Evolutionary conservation across 2,888 invertebrate species (phyloP).

Genomic region (Axea sp.): DNA sequence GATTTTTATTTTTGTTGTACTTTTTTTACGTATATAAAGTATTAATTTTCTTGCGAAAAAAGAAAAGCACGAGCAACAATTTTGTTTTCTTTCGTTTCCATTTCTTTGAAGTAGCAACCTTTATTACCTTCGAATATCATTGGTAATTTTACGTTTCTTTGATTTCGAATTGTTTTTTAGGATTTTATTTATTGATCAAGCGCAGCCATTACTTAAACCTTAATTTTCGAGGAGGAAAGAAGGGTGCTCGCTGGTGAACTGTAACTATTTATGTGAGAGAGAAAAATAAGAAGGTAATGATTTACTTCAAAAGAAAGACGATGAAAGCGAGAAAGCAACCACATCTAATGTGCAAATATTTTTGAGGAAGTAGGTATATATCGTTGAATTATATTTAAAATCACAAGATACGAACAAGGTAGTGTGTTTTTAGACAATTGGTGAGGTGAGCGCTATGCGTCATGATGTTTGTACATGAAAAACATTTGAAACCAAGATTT

Average conservation of each 20-base stretch:
- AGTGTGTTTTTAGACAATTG: conserved; percentile 56
- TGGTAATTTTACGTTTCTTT: too few species aligned
- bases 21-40: conserved; percentile 34
- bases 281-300: conserved; percentile 37
- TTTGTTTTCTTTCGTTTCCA: conserved; percentile 30
- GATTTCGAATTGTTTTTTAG: too few species aligned
- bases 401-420: conserved; percentile 46
- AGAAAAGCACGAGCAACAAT: conserved; percentile 8
- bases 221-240: conserved; percentile 37
- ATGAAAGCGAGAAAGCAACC: conserved; percentile 52
- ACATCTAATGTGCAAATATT: conserved; percentile 60
- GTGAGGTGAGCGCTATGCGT: conserved; percentile 38
- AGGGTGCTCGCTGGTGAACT: conserved; percentile 42
- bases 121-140: not conserved
- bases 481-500: conserved; percentile 33
- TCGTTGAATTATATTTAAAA: conserved; percentile 59
- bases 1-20: conserved; percentile 29
- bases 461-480: conserved; percentile 53
- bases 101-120: not conserved
- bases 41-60: conserved; percentile 38
- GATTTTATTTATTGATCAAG: conserved; percentile 7
- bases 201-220: conserved; percentile 25
- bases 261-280: conserved; percentile 43
- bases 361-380: conserved; percentile 61
- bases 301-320: conserved; percentile 45